Evolutionary conservation across 2,888 invertebrate genomes (phyloP).

Genomic region (Anoncus sp.): DNA sequence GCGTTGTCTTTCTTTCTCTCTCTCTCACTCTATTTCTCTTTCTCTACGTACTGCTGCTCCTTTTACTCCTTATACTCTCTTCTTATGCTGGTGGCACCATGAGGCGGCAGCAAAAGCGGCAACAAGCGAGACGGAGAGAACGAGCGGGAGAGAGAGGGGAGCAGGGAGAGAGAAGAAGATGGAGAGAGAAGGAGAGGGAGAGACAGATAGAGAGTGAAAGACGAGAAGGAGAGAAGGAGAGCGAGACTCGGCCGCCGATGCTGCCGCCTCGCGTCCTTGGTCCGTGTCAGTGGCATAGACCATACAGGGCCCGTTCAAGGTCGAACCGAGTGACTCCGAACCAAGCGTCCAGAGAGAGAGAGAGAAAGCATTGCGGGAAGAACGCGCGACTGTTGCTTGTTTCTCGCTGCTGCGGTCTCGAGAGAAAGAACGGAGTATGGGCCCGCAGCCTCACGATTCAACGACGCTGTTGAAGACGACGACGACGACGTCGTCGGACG

Average conservation of each 20-base stretch:
- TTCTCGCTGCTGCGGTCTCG: constrained; percentile 54
- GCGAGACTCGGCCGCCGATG: constrained; percentile 44
- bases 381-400: constrained; percentile 55
- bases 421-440: constrained; percentile 39
- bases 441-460: constrained; percentile 47
- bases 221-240: constrained; percentile 34
- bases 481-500: constrained; percentile 54
- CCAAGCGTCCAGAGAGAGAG: constrained; percentile 63
- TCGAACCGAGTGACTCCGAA: constrained; percentile 77
- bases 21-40: constrained; percentile 40
- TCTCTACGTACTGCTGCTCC: constrained; percentile 44
- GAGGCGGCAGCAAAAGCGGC: constrained; percentile 48
- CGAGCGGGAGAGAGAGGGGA: neutral
- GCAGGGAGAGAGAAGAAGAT: neutral
- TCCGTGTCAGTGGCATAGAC: constrained; percentile 83
- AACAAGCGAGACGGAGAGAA: constrained; percentile 2
- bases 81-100: constrained; percentile 40
- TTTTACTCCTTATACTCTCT: constrained; percentile 45
- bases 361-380: constrained; percentile 51
- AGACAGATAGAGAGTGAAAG: constrained; percentile 35
- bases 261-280: constrained; percentile 80
- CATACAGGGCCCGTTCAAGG: constrained; percentile 83
- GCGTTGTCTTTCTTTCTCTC: neutral
- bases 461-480: constrained; percentile 17
- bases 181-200: neutral